A percentile compares a stretch with the other conserved stretches of the same genome.
phyloP scores from a whole-genome alignment of 2,888 invertebrate species.

The Scrobipalpa atriplicella region DNA sequence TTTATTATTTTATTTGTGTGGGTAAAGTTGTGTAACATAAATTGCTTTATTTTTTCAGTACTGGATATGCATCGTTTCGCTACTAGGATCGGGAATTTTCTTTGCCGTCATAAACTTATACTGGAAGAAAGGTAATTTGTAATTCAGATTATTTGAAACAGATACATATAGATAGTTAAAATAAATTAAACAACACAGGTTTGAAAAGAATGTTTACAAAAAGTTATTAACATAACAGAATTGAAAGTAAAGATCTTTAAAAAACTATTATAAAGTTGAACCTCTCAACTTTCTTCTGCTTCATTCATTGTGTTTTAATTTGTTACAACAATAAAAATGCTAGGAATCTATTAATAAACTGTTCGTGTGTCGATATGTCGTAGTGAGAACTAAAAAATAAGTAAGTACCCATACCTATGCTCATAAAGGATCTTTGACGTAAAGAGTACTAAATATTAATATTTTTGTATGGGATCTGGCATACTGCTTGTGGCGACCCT shows the following conservation, averaged over 20 bases:
- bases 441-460: no score
- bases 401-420: no score
- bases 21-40: neutral
- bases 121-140: constrained; percentile 86
- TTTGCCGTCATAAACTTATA: constrained; percentile 88
- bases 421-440: neutral
- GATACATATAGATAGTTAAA: no score
- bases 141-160: neutral
- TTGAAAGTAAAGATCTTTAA: neutral
- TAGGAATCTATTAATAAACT: neutral
- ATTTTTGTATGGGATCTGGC: no score
- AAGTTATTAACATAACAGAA: neutral
- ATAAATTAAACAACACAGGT: no score
- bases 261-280: neutral
- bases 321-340: neutral
- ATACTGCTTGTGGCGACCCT: no score
- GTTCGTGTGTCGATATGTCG: neutral
- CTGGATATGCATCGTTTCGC: constrained; percentile 87
- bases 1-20: neutral
- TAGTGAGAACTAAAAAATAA: no score
- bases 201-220: no score
- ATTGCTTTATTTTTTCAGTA: constrained; percentile 55
- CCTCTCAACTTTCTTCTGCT: neutral
- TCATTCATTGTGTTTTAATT: neutral
- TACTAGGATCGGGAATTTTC: constrained; percentile 86